phyloP scores from a whole-genome alignment of 2,888 invertebrate species.

The Isotomurus palustris region DNA sequence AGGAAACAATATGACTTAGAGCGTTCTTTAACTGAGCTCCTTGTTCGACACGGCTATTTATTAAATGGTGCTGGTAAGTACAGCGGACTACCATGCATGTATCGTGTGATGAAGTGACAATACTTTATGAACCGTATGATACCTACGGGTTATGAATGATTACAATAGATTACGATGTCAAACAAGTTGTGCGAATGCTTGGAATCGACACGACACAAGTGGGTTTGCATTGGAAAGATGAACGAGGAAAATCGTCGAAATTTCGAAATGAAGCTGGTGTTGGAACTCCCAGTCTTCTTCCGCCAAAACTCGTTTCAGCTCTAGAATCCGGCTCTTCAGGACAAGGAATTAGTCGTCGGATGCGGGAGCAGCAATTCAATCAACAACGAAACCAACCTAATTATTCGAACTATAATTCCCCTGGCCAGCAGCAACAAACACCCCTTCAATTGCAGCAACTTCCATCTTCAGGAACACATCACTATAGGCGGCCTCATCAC shows the following conservation, averaged over 20 bases:
- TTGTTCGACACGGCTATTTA: conserved; percentile 41
- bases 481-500: too few species aligned
- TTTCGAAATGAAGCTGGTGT: background rate
- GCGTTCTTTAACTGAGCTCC: conserved; percentile 36
- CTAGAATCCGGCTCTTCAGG: conserved; percentile 11
- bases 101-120: background rate
- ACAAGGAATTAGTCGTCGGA: conserved; percentile 30
- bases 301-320: conserved; percentile 11
- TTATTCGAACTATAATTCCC: background rate
- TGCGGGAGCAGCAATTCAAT: conserved; percentile 20
- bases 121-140: background rate
- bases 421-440: conserved; percentile 1
- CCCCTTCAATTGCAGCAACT: background rate
- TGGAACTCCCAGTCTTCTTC: conserved; percentile 4
- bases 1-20: conserved; percentile 38
- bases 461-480: background rate
- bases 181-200: conserved; percentile 41
- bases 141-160: background rate
- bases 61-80: conserved; percentile 31
- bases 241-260: conserved; percentile 13
- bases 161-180: conserved; percentile 36
- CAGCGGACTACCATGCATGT: background rate
- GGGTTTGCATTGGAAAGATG: conserved; percentile 22
- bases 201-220: conserved; percentile 37
- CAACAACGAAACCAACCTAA: conserved; percentile 4